Evolutionary conservation across 2,888 invertebrate species (phyloP), one percentile per base, ranked within the genome.

Genomic region (Nomada ruficornis): DNA sequence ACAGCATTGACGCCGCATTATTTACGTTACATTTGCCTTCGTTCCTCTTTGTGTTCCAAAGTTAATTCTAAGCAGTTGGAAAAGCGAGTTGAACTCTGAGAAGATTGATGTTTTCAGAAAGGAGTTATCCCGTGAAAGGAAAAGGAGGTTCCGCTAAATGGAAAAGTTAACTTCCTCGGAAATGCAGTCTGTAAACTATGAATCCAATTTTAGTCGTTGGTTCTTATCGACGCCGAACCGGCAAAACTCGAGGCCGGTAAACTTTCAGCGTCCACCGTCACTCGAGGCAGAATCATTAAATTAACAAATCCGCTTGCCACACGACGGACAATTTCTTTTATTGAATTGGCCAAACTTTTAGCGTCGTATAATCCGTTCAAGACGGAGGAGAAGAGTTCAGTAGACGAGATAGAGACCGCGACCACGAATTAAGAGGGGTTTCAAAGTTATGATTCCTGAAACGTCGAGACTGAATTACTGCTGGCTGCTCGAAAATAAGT

Each of bases 151-250:
- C 36, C 18, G n/a, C 77, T 82, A 82, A 82, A 82, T 82, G 82
- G 82, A 57, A 82, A 82, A 82, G 82, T 81, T 81, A 77, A 64
- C 10, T 68, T 65, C 72, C 69, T 26, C 60, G 72, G 64, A 62
- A 81, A 81, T n/a, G 82, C 77, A 73, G 77, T 82, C 82, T 70
- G 82, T 82, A 77, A 82, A 82, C 82, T 82, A 77, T 77, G 82
- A 82, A 82, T 82, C 82, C 77, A 82, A 82, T 82, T 81, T 82
- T 69, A 82, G 77, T 44, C 72, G 54, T 81, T 62, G 82, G 69
- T 63, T 65, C 82, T 82, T 82, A 82, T 82, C 82, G 73, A 72
- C 65, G 69, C 59, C 64, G 63, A 69, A 72, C 81, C 57, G 72
- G 23, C 55, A 72, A 55, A 81, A 81, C 77, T 77, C 71, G 50